Conservation (phyloP, 2,888 invertebrate species). For the Malacosoma neustria region DNA sequence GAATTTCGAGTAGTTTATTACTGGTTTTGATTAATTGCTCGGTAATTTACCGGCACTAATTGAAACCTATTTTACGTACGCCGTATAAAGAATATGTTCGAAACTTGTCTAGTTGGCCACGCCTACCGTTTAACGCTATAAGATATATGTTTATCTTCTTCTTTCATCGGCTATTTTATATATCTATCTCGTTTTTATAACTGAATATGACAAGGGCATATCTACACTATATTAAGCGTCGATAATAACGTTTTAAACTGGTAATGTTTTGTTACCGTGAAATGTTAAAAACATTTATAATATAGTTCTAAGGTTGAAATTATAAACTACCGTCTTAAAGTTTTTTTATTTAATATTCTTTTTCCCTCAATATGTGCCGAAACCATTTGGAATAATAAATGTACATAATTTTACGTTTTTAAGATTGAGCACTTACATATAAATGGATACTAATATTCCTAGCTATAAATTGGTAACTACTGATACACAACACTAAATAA, state of each 20-base stretch:
- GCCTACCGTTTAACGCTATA: conserved; percentile 35
- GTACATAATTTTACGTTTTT: too few species aligned
- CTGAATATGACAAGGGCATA: too few species aligned
- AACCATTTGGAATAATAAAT: too few species aligned
- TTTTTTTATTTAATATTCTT: too few species aligned
- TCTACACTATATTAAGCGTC: not conserved
- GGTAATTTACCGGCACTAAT: conserved; percentile 19
- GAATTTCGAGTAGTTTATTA: not conserved
- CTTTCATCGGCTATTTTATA: conserved; percentile 11
- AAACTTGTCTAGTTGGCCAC: conserved; percentile 62
- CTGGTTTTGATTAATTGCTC: conserved; percentile 4
- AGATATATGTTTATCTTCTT: conserved; percentile 27
- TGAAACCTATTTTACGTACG: conserved; percentile 31
- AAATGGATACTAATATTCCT: too few species aligned
- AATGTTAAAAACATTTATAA: not conserved
- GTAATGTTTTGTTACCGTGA: not conserved
- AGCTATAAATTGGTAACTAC: too few species aligned
- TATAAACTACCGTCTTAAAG: not conserved
- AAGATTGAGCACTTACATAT: too few species aligned
- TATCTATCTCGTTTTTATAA: conserved; percentile 21
- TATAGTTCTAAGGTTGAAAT: not conserved
- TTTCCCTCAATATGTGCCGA: too few species aligned
- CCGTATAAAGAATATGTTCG: conserved; percentile 36
- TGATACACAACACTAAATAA: too few species aligned
- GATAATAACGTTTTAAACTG: not conserved